Evolutionary conservation across 2,888 invertebrate genomes (phyloP).

Genomic region (Cephus rjabovi): DNA sequence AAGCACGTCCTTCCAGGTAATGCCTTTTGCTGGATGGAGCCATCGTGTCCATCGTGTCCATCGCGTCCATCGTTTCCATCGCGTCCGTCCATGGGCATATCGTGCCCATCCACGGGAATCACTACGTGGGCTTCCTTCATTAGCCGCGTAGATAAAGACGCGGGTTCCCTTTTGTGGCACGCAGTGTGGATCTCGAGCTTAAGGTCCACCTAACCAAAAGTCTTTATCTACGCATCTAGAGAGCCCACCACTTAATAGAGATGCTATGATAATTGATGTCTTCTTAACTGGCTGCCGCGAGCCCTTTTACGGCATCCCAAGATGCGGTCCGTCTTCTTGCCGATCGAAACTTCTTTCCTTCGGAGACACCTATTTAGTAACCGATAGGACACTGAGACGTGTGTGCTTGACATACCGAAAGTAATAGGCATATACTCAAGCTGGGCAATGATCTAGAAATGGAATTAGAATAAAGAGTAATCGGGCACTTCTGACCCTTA

Average conservation of each 20-base stretch:
- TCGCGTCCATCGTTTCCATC: no score
- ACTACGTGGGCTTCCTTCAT: background rate
- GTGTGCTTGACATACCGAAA: slow-evolving; percentile 24
- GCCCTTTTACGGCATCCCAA: background rate
- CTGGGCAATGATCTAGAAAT: background rate
- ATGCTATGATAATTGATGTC: slow-evolving; percentile 43
- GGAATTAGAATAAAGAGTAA: background rate
- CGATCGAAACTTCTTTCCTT: slow-evolving; percentile 14
- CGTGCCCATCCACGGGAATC: background rate
- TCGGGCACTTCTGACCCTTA: background rate
- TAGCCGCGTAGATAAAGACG: slow-evolving; percentile 3
- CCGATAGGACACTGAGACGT: slow-evolving; percentile 16
- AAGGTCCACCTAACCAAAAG: slow-evolving; percentile 18
- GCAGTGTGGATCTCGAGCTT: background rate
- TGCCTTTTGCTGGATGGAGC: background rate
- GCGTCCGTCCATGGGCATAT: no score
- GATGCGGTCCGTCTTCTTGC: background rate
- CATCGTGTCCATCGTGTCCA: background rate
- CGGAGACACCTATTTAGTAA: slow-evolving; percentile 14
- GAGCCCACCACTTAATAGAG: slow-evolving; percentile 40
- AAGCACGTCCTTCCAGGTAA: background rate
- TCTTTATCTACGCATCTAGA: slow-evolving; percentile 39
- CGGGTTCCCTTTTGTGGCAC: background rate
- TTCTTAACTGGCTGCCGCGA: slow-evolving; percentile 16
- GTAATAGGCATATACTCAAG: slow-evolving; percentile 9